Percentiles rank a stretch among this genome's conserved stretches.
Conservation (phyloP, 2,113 vertebrate species). For the Ciconia stormi region DNA sequence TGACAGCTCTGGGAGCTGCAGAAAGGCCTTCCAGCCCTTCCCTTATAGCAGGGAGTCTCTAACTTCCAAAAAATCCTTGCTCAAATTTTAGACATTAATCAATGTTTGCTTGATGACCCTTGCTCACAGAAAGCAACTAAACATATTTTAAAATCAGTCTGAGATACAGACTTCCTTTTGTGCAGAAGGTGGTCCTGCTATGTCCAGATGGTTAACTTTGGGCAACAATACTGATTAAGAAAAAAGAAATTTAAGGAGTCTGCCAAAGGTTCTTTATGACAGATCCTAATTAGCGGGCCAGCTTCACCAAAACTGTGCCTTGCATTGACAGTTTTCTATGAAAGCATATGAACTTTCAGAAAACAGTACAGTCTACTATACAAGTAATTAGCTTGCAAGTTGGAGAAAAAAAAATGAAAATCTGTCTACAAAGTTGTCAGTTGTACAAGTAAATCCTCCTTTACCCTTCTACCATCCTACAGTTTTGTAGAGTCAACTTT, state of each 20-base stretch:
- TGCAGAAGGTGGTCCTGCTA: accelerated
- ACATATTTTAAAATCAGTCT: neutral
- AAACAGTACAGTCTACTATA: neutral
- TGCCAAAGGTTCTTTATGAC: neutral
- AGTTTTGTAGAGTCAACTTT: neutral
- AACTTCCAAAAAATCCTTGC: neutral
- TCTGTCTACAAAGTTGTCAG: neutral
- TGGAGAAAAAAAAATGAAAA: neutral
- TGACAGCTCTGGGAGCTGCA: neutral
- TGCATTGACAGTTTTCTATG: accelerated
- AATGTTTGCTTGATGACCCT: neutral
- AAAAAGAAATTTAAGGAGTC: neutral
- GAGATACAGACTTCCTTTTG: neutral
- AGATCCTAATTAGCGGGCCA: neutral
- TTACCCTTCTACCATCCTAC: neutral
- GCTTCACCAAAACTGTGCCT: neutral
- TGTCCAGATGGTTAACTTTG: neutral
- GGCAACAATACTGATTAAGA: neutral
- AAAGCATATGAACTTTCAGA: neutral
- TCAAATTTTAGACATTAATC: neutral
- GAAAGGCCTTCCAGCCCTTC: neutral
- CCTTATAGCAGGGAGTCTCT: neutral
- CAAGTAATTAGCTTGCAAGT: neutral
- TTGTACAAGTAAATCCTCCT: neutral
- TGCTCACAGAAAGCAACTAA: neutral